Percentiles rank a stretch among this genome's conserved stretches.
These are phyloP conservation scores for Scaptomyza graminum DNA, from an alignment of 1,140 invertebrate genomes.

Conservation along the genomic window DNA sequence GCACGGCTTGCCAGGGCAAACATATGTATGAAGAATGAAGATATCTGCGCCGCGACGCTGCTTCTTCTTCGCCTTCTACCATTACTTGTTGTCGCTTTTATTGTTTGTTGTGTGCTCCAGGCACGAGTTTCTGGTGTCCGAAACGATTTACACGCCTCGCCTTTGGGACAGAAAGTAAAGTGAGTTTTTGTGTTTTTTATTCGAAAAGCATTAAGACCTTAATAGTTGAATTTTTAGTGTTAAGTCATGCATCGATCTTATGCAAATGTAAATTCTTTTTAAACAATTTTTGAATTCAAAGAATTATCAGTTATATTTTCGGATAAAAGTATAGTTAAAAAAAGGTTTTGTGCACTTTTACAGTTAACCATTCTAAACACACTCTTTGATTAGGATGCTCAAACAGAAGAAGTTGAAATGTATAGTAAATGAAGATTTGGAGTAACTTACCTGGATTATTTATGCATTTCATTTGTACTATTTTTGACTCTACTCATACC, in stretches of 20 bases:
- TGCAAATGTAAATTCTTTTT: too few relatives aligned
- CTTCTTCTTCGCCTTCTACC: constrained; percentile 17
- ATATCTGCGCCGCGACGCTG: constrained; percentile 35
- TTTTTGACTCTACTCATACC: too few relatives aligned
- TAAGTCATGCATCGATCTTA: too few relatives aligned
- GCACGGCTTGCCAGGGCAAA: constrained; percentile 61
- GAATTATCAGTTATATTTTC: too few relatives aligned
- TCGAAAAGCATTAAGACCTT: constrained; percentile 8
- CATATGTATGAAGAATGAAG: constrained; percentile 55
- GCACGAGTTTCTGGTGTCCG: constrained; percentile 28
- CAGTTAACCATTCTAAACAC: too few relatives aligned
- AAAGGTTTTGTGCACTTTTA: not conserved
- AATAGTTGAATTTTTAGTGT: not conserved
- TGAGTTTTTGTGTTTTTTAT: constrained; percentile 7
- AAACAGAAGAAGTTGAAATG: too few relatives aligned
- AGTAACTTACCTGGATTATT: too few relatives aligned
- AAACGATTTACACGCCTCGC: constrained; percentile 38
- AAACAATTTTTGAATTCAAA: too few relatives aligned
- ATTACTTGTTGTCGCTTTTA: constrained; percentile 23
- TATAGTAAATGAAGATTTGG: too few relatives aligned
- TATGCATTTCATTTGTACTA: too few relatives aligned
- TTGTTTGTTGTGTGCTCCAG: constrained; percentile 32
- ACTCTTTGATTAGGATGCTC: too few relatives aligned
- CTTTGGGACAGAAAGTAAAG: constrained; percentile 19
- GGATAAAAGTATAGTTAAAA: too few relatives aligned